Evolutionary conservation across 2,888 invertebrate species (phyloP).

Genomic region (Syritta pipiens): DNA sequence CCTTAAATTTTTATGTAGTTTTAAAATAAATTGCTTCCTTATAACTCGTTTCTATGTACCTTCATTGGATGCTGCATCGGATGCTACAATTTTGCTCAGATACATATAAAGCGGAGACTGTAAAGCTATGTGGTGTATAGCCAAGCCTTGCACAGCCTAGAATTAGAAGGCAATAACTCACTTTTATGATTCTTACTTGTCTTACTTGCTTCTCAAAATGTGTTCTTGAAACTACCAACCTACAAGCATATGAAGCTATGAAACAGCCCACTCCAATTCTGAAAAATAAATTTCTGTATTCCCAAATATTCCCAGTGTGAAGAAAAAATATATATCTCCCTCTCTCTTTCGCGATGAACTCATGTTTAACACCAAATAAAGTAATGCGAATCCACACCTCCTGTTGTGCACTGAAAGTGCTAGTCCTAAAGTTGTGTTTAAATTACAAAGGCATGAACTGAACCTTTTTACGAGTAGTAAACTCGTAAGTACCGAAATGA

Average conservation of each 20-base stretch:
- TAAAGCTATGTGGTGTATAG: too few species aligned
- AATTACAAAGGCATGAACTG: constrained; percentile 54
- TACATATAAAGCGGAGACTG: constrained; percentile 5
- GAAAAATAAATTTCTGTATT: constrained; percentile 12
- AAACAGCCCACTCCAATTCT: background rate
- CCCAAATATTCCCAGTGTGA: too few species aligned
- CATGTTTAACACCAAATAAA: constrained; percentile 60
- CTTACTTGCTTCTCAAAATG: background rate
- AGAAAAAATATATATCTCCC: too few species aligned
- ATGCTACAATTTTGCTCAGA: background rate
- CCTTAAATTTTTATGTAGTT: constrained; percentile 14
- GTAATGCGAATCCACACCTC: constrained; percentile 48
- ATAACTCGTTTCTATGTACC: constrained; percentile 14
- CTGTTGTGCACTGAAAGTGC: constrained; percentile 39
- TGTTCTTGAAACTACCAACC: background rate
- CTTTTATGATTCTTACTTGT: background rate
- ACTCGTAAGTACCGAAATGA: constrained; percentile 45
- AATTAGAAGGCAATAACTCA: constrained; percentile 6
- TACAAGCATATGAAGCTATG: background rate
- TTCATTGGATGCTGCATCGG: background rate
- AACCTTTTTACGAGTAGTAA: constrained; percentile 52
- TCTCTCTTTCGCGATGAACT: constrained; percentile 1
- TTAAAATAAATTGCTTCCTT: constrained; percentile 33
- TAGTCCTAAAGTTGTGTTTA: constrained; percentile 52
- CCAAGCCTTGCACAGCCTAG: too few species aligned